Evolutionary conservation across 2,888 invertebrate genomes (phyloP).

Genomic region (Aromia moschata): DNA sequence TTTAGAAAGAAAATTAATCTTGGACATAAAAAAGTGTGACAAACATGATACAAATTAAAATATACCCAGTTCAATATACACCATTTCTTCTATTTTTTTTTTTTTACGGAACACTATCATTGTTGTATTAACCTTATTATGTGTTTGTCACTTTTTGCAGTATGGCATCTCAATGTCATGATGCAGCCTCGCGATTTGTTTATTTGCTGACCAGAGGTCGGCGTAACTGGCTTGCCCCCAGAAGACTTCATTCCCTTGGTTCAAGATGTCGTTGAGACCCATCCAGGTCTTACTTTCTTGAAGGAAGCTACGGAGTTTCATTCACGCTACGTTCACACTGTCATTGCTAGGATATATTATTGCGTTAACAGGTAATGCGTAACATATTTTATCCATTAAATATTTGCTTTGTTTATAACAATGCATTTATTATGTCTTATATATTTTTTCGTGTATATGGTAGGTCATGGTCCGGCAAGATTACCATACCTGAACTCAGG

Average conservation of each 20-base stretch:
- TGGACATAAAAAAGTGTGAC: no score
- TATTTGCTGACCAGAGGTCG: conserved; percentile 82
- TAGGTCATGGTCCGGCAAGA: conserved; percentile 95
- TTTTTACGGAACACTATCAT: no score
- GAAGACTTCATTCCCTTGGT: conserved; percentile 95
- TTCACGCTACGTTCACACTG: conserved; percentile 98
- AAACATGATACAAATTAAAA: no score
- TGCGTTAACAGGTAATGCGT: conserved; percentile 72
- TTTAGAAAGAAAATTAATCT: no score
- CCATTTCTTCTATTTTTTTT: no score
- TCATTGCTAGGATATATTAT: conserved; percentile 97
- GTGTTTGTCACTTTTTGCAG: no score
- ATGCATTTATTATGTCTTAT: no score
- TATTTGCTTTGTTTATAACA: no score
- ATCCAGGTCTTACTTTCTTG: conserved; percentile 96
- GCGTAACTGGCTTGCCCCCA: conserved; percentile 74
- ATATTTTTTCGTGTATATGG: no score
- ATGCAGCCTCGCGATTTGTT: conserved; percentile 88
- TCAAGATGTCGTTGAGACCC: conserved; percentile 98
- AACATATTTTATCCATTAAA: no score
- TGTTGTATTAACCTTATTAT: no score
- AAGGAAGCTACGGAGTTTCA: conserved; percentile 99
- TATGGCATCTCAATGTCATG: conserved; percentile 83
- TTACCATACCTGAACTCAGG: conserved; percentile 87
- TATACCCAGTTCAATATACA: no score